Percentiles rank a stretch among this genome's conserved stretches.
Evolutionary conservation across 1,140 invertebrate species (phyloP).

Genomic region (Atta cephalotes): DNA sequence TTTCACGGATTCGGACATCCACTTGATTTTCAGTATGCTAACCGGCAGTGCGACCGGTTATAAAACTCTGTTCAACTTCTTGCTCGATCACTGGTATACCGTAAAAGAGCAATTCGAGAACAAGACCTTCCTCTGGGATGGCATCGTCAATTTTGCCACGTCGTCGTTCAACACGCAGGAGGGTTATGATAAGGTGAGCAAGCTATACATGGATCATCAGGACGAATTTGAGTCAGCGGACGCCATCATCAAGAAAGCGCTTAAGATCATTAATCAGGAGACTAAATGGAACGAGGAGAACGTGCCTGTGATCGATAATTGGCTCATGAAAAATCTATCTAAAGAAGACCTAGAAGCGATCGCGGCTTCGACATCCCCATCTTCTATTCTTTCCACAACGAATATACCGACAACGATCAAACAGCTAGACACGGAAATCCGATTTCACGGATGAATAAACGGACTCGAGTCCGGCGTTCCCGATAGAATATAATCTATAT

Average conservation of each 20-base stretch:
- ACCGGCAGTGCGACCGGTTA: constrained; percentile 89
- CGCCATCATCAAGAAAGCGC: constrained; percentile 89
- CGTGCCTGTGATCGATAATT: constrained; percentile 89
- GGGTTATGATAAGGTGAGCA: constrained; percentile 89
- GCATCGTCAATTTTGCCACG: constrained; percentile 90
- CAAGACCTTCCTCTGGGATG: constrained; percentile 91
- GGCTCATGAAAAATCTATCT: constrained; percentile 88
- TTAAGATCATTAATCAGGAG: constrained; percentile 90
- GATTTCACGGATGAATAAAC: constrained; percentile 13
- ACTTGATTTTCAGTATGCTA: constrained; percentile 91
- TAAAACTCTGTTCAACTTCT: constrained; percentile 89
- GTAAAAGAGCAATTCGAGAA: constrained; percentile 89
- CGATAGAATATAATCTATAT: neutral
- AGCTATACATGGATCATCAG: constrained; percentile 87
- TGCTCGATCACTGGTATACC: constrained; percentile 89
- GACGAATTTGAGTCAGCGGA: constrained; percentile 90
- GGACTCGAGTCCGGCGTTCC: neutral
- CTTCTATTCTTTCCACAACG: neutral
- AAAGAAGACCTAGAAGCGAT: constrained; percentile 64
- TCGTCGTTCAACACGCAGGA: constrained; percentile 90
- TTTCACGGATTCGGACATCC: constrained; percentile 91
- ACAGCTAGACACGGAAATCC: neutral
- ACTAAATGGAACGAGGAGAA: constrained; percentile 90
- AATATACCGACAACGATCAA: constrained; percentile 1
- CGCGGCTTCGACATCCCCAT: neutral